A percentile compares a stretch with the other conserved stretches of the same genome.
phyloP scores from a whole-genome alignment of 2,113 vertebrate species.

The Chaenocephalus aceratus region DNA sequence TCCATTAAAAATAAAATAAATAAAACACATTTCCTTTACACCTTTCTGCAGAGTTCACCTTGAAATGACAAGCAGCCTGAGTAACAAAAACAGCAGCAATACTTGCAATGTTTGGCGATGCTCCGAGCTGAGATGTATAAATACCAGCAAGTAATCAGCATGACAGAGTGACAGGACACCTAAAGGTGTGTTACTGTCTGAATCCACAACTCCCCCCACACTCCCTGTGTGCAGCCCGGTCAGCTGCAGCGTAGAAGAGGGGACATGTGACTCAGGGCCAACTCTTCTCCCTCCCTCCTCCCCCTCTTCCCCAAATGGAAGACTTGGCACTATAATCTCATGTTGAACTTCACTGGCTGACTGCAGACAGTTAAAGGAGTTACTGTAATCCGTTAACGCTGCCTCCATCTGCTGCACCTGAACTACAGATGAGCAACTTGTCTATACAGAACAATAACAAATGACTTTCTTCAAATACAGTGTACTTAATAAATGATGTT shows the following conservation, averaged over 20 bases:
- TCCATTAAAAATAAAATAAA: neutral
- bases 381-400: conserved; percentile 81
- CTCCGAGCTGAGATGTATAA: conserved; percentile 78
- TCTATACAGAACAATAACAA: conserved; percentile 11
- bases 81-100: conserved; percentile 48
- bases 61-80: conserved; percentile 46
- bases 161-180: conserved; percentile 62
- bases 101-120: conserved; percentile 80
- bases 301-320: conserved; percentile 26
- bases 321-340: conserved; percentile 62
- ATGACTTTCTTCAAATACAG: neutral
- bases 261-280: conserved; percentile 65
- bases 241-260: conserved; percentile 59
- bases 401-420: conserved; percentile 69
- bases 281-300: conserved; percentile 42
- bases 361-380: conserved; percentile 73
- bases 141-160: conserved; percentile 82
- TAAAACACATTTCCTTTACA: neutral
- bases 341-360: conserved; percentile 58
- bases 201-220: conserved; percentile 58
- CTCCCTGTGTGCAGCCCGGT: conserved; percentile 26
- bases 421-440: conserved; percentile 20
- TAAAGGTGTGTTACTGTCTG: conserved; percentile 34
- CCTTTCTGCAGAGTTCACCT: conserved; percentile 56
- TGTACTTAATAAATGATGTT: conserved; percentile 2